Conservation (phyloP, 37 sponge, comb jelly and placozoan genomes). For the Tethya wilhelma region DNA sequence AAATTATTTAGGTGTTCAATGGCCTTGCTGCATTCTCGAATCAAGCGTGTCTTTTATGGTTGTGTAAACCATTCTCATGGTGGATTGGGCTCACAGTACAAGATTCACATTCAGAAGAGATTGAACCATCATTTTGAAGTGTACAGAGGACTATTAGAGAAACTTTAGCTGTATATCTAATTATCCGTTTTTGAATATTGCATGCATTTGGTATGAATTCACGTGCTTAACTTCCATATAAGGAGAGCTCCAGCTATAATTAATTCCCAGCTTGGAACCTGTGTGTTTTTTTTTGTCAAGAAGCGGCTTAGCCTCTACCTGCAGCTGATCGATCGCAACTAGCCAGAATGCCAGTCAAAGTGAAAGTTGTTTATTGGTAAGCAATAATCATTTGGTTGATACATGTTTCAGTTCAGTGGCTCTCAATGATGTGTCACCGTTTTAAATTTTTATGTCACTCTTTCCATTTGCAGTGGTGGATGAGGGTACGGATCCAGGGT, state of each 20-base stretch:
- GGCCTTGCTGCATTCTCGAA: conserved; percentile 96
- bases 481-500: conserved; percentile 84
- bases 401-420: too few species aligned
- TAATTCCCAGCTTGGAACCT: too few species aligned
- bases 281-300: not conserved
- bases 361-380: conserved; percentile 20
- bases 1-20: conserved; percentile 88
- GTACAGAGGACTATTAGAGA: conserved; percentile 30
- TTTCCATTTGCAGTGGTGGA: conserved; percentile 69
- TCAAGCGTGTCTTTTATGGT: conserved; percentile 86
- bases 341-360: not conserved
- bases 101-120: conserved; percentile 76
- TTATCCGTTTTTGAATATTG: too few species aligned
- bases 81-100: conserved; percentile 73
- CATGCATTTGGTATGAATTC: too few species aligned
- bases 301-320: not conserved
- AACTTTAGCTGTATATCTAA: too few species aligned
- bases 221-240: too few species aligned
- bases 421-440: not conserved
- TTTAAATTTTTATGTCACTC: not conserved
- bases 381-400: not conserved
- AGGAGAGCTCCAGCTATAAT: too few species aligned
- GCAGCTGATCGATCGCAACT: not conserved
- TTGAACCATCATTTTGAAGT: conserved; percentile 98
- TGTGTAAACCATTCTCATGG: conserved; percentile 47